A percentile compares a stretch with the other conserved stretches of the same genome.
These are phyloP conservation scores for Xiphorhynchus elegans DNA, from an alignment of 2,113 vertebrate genomes.

Conservation along the genomic window DNA sequence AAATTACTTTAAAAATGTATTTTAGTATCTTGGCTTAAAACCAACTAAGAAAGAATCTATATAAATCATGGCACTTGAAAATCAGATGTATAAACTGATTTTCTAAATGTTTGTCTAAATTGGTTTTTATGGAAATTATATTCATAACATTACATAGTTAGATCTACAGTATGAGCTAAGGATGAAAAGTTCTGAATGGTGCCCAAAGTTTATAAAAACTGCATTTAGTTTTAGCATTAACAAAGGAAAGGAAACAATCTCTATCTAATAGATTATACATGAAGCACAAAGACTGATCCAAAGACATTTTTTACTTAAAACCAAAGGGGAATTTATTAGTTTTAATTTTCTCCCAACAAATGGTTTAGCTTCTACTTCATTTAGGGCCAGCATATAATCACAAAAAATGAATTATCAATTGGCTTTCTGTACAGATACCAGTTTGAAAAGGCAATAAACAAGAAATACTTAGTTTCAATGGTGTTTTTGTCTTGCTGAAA, in stretches of 20 bases:
- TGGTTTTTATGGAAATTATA: not conserved
- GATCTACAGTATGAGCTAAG: not conserved
- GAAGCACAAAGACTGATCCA: not conserved
- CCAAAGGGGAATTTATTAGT: not conserved
- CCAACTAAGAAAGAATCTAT: not conserved
- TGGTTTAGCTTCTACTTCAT: not conserved
- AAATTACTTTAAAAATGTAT: constrained; percentile 58
- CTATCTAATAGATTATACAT: not conserved
- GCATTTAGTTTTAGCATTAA: not conserved
- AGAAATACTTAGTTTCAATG: not conserved
- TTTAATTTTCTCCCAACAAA: not conserved
- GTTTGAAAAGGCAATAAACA: not conserved
- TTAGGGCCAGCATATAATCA: not conserved
- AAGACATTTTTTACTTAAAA: not conserved
- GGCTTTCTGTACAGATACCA: not conserved
- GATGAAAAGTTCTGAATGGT: not conserved
- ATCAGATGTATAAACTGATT: not conserved
- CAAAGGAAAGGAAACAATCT: not conserved
- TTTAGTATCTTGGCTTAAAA: constrained; percentile 12
- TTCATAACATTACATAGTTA: not conserved
- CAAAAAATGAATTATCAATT: not conserved
- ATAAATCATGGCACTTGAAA: not conserved
- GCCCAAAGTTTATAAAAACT: not conserved
- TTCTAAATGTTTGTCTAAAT: not conserved
- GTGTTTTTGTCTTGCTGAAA: not conserved